A percentile compares a stretch with the other conserved stretches of the same genome.
Conservation (phyloP, 2,888 invertebrate genomes). For the Xestobium rufovillosum region DNA sequence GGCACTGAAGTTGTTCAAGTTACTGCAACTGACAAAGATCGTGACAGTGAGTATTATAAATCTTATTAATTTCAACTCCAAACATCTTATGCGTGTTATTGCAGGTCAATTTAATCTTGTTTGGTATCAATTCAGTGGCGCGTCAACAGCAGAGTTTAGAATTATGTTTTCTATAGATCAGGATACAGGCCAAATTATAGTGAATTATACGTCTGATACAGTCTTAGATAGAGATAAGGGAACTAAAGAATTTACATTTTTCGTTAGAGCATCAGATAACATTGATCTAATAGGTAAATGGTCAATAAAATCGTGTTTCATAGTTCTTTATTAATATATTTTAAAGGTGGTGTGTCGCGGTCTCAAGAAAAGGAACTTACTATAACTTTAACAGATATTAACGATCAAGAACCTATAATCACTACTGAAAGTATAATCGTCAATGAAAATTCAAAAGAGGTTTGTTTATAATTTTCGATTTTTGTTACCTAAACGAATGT, state of each 20-base stretch:
- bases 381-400: conserved; percentile 51
- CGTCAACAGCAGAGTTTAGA: background rate
- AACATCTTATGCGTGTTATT: no score
- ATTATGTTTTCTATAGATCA: conserved; percentile 36
- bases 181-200: conserved; percentile 43
- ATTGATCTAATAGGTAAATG: conserved; percentile 40
- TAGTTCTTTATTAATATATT: background rate
- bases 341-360: conserved; percentile 7
- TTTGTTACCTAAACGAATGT: no score
- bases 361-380: conserved; percentile 32
- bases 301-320: conserved; percentile 9
- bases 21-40: background rate
- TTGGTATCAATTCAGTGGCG: conserved; percentile 16
- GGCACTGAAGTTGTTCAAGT: background rate
- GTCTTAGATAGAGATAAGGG: conserved; percentile 49
- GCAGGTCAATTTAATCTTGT: background rate
- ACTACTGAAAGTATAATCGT: conserved; percentile 31
- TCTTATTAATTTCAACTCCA: no score
- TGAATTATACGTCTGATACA: conserved; percentile 40
- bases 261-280: conserved; percentile 49
- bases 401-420: conserved; percentile 51
- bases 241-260: conserved; percentile 44
- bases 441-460: conserved; percentile 23
- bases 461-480: no score
- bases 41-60: conserved; percentile 3